Evolutionary conservation across 2,113 vertebrate species (phyloP), one percentile per base, ranked within the genome.

Genomic region (Zingel zingel): DNA sequence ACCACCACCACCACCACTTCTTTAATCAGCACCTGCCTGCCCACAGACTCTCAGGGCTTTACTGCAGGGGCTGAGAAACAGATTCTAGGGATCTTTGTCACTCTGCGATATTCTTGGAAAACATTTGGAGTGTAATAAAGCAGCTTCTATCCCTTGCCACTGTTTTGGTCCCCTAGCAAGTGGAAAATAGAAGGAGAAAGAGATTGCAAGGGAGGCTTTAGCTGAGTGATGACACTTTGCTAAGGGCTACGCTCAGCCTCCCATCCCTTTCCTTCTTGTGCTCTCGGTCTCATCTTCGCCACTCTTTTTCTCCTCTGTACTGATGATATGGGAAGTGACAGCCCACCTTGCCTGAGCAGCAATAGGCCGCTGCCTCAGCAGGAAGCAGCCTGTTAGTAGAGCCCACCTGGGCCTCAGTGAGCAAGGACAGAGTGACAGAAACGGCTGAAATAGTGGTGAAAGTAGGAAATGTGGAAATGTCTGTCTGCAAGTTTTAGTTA

Each of bases 301-400:
- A 7, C 56, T 73, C 50, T 23, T 68, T 69, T n/a, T 39, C 16
- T 71, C 11, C 3, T 54, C 53, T 51, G 54, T 65, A 53, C 61
- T 83, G 88, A 93, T 83, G 73, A 70, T 69, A 87, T 83, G 69
- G 47, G 59, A 88, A 59, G 65, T 13, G 70, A 88, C 79, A 89
- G 79, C 59, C 54, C 79, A 77, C 74, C 81, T 69, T 59, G 58
- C 48, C 25, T 84, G 33, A 64, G 57, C 36, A 50, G 57, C 15
- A 11, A 54, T 53, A 16, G 63, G 80, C 59, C 27, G 30, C 67
- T 64, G 75, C 72, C 74, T 77, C 80, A 87, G 79, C 86, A 84
- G 85, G 90, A 86, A 58, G 65, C 65, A 19, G 82, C 63, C 83
- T 83, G 80, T 85, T 82, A 77, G 79, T n/a, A 18, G 69, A 89